A percentile compares a stretch with the other conserved stretches of the same genome.
These are phyloP conservation scores for Squalus acanthias DNA, from an alignment of 2,797 vertebrate species.

Conservation along the genomic window DNA sequence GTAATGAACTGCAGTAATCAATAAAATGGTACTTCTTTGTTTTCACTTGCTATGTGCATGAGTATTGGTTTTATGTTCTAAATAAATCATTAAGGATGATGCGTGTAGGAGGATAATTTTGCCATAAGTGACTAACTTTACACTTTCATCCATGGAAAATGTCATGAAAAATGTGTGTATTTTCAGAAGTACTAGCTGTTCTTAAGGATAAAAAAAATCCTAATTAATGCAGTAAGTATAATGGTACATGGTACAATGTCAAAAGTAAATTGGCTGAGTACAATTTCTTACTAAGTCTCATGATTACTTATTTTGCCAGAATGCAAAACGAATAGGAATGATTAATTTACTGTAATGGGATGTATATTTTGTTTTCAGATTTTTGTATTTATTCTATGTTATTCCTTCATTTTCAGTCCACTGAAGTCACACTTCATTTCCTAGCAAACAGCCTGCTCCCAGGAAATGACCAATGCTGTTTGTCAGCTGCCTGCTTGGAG, in stretches of 20 bases:
- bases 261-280: neutral
- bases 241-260: neutral
- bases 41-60: neutral
- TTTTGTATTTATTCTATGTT: constrained; percentile 16
- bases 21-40: neutral
- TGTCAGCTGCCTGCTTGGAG: neutral
- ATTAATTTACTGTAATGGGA: neutral
- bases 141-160: neutral
- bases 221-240: neutral
- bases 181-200: neutral
- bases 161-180: neutral
- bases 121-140: constrained; percentile 2
- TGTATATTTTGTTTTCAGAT: constrained; percentile 21
- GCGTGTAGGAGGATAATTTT: constrained; percentile 10
- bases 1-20: neutral
- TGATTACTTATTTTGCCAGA: neutral
- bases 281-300: neutral
- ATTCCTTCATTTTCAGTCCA: neutral
- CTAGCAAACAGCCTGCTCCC: neutral
- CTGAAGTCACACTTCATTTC: neutral
- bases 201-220: neutral
- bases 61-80: neutral
- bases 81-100: constrained; percentile 8
- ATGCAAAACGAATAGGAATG: neutral
- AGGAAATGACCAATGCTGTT: neutral